phyloP scores from a whole-genome alignment of 2,797 vertebrate genomes.

The Parauchenoglanis punctatus region DNA sequence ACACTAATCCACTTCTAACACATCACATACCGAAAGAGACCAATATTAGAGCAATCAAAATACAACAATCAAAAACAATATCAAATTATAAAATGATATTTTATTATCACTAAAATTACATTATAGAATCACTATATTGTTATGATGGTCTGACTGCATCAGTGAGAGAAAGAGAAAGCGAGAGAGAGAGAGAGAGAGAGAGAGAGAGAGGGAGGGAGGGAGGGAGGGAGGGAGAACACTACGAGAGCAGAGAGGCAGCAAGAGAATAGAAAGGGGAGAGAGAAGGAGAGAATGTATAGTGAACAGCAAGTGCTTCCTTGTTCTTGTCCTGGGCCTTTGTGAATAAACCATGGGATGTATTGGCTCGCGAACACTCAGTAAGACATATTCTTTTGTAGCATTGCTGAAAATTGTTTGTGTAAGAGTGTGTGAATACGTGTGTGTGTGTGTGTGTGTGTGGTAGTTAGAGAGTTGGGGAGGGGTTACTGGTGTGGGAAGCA shows the following conservation, averaged over 20 bases:
- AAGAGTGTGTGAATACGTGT: background rate
- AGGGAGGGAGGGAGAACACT: conserved; percentile 60
- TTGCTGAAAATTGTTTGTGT: conserved; percentile 16
- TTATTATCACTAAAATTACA: background rate
- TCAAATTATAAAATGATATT: background rate
- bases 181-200: conserved; percentile 54
- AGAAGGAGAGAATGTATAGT: conserved; percentile 69
- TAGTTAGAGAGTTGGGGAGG: conserved; percentile 47
- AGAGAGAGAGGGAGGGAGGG: conserved; percentile 25
- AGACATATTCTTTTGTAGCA: conserved; percentile 68
- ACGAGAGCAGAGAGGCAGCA: conserved; percentile 42
- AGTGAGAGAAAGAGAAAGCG: conserved; percentile 60
- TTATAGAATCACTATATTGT: background rate
- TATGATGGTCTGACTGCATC: conserved; percentile 70
- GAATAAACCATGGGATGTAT: conserved; percentile 86
- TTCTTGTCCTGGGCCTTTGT: conserved; percentile 82
- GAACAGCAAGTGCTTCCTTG: conserved; percentile 79
- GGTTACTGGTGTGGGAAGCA: conserved; percentile 48
- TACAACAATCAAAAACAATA: background rate
- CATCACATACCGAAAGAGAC: background rate
- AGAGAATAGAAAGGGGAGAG: conserved; percentile 56
- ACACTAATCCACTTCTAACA: background rate
- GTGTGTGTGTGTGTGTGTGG: conserved; percentile 29
- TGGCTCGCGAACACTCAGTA: conserved; percentile 84
- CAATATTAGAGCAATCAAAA: background rate